Base-by-base conservation (phyloP, 2,113 vertebrate genomes). In the Calyptommatus sinebrachiatus region DNA sequence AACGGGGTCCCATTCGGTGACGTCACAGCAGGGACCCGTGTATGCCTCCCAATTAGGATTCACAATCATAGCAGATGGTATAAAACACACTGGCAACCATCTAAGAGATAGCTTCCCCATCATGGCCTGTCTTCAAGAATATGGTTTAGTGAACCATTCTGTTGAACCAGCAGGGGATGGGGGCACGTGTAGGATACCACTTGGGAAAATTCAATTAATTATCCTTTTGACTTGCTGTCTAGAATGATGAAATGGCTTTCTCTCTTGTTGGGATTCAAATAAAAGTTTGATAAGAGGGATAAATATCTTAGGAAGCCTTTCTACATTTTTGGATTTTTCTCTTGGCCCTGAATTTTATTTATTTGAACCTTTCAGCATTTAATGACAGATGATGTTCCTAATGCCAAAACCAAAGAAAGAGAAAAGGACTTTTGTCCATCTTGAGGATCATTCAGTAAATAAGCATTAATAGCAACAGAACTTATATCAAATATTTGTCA, bases 231-330 rank as follows among this genome's bases (percentile, higher is more conserved):
- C 53, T 41, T 53, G 14, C 22, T 61, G 22, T 35, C 22, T 60
- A 73, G 22, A 24, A 73, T 7, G 24, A 73, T 61, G 12, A 53
- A 26, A 48, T 46, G 69, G 20, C 35, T 46, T 71, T 21, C 11
- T 26, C 41, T 46, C 41, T 9, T 5, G 2, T 45, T 57, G 12
- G 29, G 29, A 4, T 18, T 73, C 26, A 73, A 57, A 53, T 20
- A 8, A 57, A 16, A 2, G 53, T 46, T 45, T 71, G 71, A 88
- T 83, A 84, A 88, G 82, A 87, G 85, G 83, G 45, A 61, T 75
- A 71, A 74, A 88, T 74, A 71, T 75, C 24, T 12, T 74, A 65
- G 12, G 2, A 46, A 26, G 60, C 24, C 48, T 68, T 1, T 0
- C 0, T 63, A 10, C 67, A 0, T 78, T 53, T 57, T 8, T 28